Conservation (phyloP, 2,797 vertebrate genomes). For the Poeciliopsis turneri region DNA sequence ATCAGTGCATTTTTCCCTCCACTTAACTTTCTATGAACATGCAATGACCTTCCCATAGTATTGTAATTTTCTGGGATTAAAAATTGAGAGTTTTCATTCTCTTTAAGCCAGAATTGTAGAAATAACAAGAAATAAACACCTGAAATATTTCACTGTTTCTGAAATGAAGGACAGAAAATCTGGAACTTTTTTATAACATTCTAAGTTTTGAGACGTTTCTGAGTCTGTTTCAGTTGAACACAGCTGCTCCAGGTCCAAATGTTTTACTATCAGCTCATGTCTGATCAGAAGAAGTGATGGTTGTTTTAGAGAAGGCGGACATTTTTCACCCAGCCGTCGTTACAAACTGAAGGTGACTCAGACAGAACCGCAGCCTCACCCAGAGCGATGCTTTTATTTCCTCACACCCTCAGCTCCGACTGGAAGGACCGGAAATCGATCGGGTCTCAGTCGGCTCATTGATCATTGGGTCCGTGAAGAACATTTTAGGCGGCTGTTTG, state of each 20-base stretch:
- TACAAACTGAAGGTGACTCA: background rate
- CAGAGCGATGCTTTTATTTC: background rate
- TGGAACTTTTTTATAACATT: background rate
- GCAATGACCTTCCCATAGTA: background rate
- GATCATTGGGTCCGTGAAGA: constrained; percentile 17
- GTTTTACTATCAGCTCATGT: background rate
- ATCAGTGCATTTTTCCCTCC: background rate
- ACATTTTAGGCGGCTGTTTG: constrained; percentile 23
- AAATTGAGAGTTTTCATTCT: background rate
- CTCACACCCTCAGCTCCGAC: background rate
- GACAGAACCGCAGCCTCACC: background rate
- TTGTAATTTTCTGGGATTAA: background rate
- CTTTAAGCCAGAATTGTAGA: background rate
- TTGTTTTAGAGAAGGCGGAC: background rate
- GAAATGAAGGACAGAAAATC: background rate
- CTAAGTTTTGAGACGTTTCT: background rate
- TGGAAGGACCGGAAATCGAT: constrained; percentile 27
- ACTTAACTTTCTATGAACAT: background rate
- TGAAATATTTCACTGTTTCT: background rate
- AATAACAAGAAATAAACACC: background rate
- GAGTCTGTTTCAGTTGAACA: background rate
- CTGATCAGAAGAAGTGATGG: background rate
- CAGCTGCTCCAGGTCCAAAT: background rate
- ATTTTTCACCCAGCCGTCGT: background rate
- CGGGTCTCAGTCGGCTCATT: constrained; percentile 20